Evolutionary conservation across 2,888 invertebrate genomes (phyloP).

Genomic region (Taphrorychus bicolor): DNA sequence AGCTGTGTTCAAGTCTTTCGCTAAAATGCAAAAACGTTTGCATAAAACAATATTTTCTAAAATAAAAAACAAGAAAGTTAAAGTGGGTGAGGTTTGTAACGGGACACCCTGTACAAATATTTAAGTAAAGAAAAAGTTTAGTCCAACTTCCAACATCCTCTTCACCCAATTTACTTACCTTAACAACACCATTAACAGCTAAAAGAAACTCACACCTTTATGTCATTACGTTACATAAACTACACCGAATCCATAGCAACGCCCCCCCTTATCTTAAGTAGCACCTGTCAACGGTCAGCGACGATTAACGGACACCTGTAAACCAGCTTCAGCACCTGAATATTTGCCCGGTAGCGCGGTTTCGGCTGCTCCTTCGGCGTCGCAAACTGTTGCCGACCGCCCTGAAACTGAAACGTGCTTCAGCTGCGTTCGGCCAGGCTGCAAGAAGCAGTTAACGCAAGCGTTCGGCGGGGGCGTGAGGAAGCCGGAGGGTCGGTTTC

Average conservation of each 20-base stretch:
- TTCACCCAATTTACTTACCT: no score
- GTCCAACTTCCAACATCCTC: no score
- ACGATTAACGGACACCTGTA: constrained; percentile 23
- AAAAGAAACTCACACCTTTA: background rate
- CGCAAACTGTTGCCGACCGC: constrained; percentile 15
- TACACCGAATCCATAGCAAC: background rate
- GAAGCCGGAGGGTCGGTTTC: background rate
- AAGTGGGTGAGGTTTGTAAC: no score
- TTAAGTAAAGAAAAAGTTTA: no score
- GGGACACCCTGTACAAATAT: no score
- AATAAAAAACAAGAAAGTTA: no score
- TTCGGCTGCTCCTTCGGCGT: constrained; percentile 12
- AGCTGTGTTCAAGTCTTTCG: no score
- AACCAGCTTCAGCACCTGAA: constrained; percentile 23
- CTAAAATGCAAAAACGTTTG: no score
- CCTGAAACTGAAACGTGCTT: constrained; percentile 22
- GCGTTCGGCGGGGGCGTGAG: constrained; percentile 15
- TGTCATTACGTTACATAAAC: background rate
- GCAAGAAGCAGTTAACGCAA: constrained; percentile 26
- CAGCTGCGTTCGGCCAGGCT: constrained; percentile 22
- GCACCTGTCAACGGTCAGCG: background rate
- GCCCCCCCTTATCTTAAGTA: background rate
- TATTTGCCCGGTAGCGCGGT: constrained; percentile 1
- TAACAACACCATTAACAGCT: background rate
- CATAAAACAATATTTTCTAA: no score